Evolutionary conservation across 2,888 invertebrate genomes (phyloP).

Genomic region (Dysmachus trigonus): DNA sequence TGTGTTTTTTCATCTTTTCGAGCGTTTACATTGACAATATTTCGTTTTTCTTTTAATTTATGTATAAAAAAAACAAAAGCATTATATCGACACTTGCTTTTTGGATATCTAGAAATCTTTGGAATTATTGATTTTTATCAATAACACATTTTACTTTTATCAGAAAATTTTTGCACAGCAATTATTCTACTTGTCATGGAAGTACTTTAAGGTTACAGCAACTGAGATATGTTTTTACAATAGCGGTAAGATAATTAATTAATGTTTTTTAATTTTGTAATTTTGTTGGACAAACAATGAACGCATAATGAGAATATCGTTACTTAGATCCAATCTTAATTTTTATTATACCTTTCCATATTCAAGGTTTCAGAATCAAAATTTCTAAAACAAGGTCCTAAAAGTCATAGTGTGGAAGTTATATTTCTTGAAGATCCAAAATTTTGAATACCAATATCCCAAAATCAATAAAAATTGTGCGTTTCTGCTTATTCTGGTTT

Average conservation of each 20-base stretch:
- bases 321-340: not conserved
- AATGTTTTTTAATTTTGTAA: not conserved
- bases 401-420: not conserved
- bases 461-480: too few species aligned
- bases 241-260: not conserved
- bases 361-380: too few species aligned
- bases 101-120: conserved; percentile 26
- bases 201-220: conserved; percentile 24
- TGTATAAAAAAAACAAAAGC: conserved; percentile 21
- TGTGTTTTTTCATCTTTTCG: not conserved
- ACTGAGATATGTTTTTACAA: conserved; percentile 11
- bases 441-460: too few species aligned
- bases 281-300: not conserved
- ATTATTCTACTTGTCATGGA: conserved; percentile 28
- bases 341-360: not conserved
- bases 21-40: not conserved
- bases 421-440: not conserved
- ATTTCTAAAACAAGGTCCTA: not conserved
- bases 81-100: conserved; percentile 36
- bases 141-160: conserved; percentile 21
- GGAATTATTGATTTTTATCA: conserved; percentile 6
- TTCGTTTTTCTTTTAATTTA: not conserved
- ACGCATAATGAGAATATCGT: not conserved
- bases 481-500: too few species aligned
- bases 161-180: conserved; percentile 38